Percentiles rank a stretch among this genome's conserved stretches.
These are phyloP conservation scores for Synergus japonicus DNA, from an alignment of 2,888 invertebrate genomes.

Conservation along the genomic window DNA sequence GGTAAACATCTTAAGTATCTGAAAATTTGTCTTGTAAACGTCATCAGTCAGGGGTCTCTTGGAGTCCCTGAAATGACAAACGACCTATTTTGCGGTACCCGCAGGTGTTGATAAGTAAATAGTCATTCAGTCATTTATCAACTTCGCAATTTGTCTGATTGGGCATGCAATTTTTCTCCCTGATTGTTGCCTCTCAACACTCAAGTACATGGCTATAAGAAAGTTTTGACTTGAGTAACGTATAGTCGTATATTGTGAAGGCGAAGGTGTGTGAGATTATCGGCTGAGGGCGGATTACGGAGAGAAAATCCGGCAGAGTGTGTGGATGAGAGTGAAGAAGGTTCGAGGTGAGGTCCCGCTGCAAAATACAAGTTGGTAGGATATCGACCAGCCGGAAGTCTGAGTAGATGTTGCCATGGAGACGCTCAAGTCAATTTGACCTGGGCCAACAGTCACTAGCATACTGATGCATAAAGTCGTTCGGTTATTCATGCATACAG, in stretches of 20 bases:
- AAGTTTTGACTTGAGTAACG: slow-evolving; percentile 31
- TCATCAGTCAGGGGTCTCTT: neutral
- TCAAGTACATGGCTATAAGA: slow-evolving; percentile 16
- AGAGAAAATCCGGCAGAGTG: slow-evolving; percentile 47
- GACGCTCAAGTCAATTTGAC: slow-evolving; percentile 81
- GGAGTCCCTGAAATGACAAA: neutral
- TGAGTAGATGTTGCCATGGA: slow-evolving; percentile 79
- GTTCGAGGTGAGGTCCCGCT: slow-evolving; percentile 64
- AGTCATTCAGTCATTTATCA: neutral
- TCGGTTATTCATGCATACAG: slow-evolving; percentile 67
- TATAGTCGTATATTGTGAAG: slow-evolving; percentile 14
- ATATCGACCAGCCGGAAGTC: slow-evolving; percentile 79
- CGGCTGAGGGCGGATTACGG: slow-evolving; percentile 44
- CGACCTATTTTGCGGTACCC: neutral
- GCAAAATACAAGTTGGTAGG: slow-evolving; percentile 74
- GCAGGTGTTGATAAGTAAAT: slow-evolving; percentile 4
- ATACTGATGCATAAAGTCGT: slow-evolving; percentile 72
- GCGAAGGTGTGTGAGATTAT: slow-evolving; percentile 53
- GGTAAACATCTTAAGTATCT: too few species aligned
- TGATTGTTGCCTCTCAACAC: neutral
- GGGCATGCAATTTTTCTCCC: neutral
- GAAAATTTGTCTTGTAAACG: neutral
- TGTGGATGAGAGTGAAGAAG: slow-evolving; percentile 50
- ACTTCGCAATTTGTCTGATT: slow-evolving; percentile 23
- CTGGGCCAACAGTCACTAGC: slow-evolving; percentile 76